Conservation (phyloP, 1,140 invertebrate species). For the Drosophila busckii region DNA sequence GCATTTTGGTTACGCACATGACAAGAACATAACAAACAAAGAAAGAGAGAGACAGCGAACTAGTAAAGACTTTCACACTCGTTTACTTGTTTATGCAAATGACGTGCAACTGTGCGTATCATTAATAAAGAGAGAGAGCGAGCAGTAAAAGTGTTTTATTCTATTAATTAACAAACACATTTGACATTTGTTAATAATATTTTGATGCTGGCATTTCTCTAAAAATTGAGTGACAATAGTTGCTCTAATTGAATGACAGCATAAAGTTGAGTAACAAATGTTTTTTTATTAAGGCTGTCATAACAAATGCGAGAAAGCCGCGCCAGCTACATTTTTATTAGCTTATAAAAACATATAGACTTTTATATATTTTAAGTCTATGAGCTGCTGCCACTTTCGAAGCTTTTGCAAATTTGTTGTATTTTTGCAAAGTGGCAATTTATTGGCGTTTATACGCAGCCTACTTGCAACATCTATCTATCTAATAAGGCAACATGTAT, state of each 20-base stretch:
- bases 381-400: background rate
- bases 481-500: slow-evolving; percentile 67
- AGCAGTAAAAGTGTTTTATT: slow-evolving; percentile 58
- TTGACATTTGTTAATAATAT: slow-evolving; percentile 44
- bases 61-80: slow-evolving; percentile 44
- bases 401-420: background rate
- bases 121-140: no score
- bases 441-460: no score
- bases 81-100: slow-evolving; percentile 48
- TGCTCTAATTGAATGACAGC: background rate
- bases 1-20: slow-evolving; percentile 33
- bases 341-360: background rate
- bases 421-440: no score
- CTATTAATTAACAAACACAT: slow-evolving; percentile 55
- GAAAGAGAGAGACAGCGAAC: slow-evolving; percentile 3
- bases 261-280: background rate
- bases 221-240: slow-evolving; percentile 21
- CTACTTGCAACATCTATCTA: no score
- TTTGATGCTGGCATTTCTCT: slow-evolving; percentile 23
- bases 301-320: no score
- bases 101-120: slow-evolving; percentile 64
- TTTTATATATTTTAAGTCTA: slow-evolving; percentile 14
- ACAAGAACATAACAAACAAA: slow-evolving; percentile 17
- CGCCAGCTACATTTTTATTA: no score
- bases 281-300: background rate